Percentiles rank a stretch among this genome's conserved stretches.
phyloP scores from a whole-genome alignment of 2,888 invertebrate species.

The Leptinotarsa haldemani region DNA sequence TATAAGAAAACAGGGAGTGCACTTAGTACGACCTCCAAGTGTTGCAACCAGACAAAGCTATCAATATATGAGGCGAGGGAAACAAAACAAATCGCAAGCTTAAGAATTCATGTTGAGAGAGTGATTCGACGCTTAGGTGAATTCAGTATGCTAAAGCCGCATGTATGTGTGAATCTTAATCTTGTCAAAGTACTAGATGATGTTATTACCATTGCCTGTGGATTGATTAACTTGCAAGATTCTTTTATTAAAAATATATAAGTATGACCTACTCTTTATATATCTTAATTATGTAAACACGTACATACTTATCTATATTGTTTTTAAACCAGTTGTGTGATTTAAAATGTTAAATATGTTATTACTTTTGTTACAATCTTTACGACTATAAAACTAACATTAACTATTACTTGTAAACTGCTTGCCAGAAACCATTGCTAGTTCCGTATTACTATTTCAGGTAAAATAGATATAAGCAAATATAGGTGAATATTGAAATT shows the following conservation, averaged over 20 bases:
- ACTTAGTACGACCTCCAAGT: constrained; percentile 5
- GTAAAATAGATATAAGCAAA: too few relatives aligned
- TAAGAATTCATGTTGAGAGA: constrained; percentile 31
- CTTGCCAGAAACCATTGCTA: too few relatives aligned
- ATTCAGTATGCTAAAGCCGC: neutral
- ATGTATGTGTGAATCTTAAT: constrained; percentile 29
- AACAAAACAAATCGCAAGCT: constrained; percentile 30
- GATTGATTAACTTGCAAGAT: constrained; percentile 42
- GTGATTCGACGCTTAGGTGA: constrained; percentile 23
- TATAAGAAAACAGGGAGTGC: neutral
- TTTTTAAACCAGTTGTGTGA: too few relatives aligned
- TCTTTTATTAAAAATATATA: neutral
- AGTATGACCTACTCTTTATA: too few relatives aligned
- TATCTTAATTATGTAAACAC: too few relatives aligned
- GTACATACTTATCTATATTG: too few relatives aligned
- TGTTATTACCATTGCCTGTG: constrained; percentile 35
- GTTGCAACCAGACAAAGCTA: neutral
- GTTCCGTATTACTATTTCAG: too few relatives aligned
- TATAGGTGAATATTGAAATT: too few relatives aligned
- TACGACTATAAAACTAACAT: too few relatives aligned
- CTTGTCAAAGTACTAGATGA: constrained; percentile 28
- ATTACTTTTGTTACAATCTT: too few relatives aligned
- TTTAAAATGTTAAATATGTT: too few relatives aligned
- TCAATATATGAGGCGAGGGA: neutral
- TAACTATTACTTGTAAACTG: too few relatives aligned